A percentile compares a stretch with the other conserved stretches of the same genome.
Conservation (phyloP, 2,888 invertebrate species). For the Halictus ligatus region DNA sequence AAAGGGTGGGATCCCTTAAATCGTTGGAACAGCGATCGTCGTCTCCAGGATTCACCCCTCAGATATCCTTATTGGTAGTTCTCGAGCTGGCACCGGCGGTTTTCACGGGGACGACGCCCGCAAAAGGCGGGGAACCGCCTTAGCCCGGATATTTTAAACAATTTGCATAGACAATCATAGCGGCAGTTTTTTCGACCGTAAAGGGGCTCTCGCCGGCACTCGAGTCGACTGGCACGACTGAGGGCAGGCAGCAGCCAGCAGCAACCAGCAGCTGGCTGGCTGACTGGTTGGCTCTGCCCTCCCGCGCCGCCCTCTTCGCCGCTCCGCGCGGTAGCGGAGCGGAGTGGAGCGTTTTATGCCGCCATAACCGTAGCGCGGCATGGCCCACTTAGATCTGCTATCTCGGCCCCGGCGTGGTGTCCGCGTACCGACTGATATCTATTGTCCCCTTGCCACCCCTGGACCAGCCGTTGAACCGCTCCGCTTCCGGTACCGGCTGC, state of each 20-base stretch:
- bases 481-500: constrained; percentile 58
- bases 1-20: constrained; percentile 8
- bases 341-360: constrained; percentile 80
- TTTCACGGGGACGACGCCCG: constrained; percentile 50
- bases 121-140: constrained; percentile 56
- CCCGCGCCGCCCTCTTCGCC: constrained; percentile 60
- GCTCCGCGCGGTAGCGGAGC: constrained; percentile 29
- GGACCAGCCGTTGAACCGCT: constrained; percentile 63
- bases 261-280: constrained; percentile 61
- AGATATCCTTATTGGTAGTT: constrained; percentile 21
- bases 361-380: constrained; percentile 83
- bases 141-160: constrained; percentile 83
- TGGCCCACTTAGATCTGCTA: constrained; percentile 84
- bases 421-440: constrained; percentile 78
- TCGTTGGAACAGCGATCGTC: constrained; percentile 24
- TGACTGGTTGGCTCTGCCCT: constrained; percentile 64
- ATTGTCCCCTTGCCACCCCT: constrained; percentile 77
- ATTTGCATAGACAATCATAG: constrained; percentile 84
- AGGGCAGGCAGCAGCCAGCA: constrained; percentile 38
- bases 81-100: constrained; percentile 21
- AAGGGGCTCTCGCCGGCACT: constrained; percentile 79
- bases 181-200: constrained; percentile 83
- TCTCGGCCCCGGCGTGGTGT: constrained; percentile 76
- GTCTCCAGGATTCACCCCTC: constrained; percentile 14
- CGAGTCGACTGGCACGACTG: constrained; percentile 73